phyloP scores from a whole-genome alignment of 2,888 invertebrate genomes.

The Clanis bilineata region DNA sequence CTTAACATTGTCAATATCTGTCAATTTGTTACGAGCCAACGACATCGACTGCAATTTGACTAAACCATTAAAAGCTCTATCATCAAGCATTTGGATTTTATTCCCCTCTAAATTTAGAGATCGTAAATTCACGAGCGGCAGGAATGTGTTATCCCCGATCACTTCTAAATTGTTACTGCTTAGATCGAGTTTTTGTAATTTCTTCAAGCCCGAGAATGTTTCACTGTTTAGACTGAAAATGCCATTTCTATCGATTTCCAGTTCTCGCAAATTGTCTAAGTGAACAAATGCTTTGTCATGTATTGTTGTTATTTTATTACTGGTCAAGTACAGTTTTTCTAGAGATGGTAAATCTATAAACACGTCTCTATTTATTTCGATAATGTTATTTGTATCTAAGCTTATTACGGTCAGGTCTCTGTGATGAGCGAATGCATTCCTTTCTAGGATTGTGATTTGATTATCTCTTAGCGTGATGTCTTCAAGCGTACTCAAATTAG shows the following conservation, averaged over 20 bases:
- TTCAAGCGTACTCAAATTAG: conserved; percentile 84
- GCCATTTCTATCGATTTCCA: conserved; percentile 89
- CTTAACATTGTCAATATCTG: conserved; percentile 53
- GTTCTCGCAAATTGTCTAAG: conserved; percentile 85
- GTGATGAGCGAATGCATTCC: conserved; percentile 86
- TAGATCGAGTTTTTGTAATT: conserved; percentile 86
- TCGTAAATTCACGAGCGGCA: conserved; percentile 54
- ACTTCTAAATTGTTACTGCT: conserved; percentile 87
- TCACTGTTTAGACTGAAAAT: conserved; percentile 88
- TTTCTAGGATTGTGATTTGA: conserved; percentile 84
- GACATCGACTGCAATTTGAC: conserved; percentile 52
- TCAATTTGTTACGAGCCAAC: conserved; percentile 59
- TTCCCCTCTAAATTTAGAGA: conserved; percentile 65
- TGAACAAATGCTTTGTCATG: conserved; percentile 93
- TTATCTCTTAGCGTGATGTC: conserved; percentile 86
- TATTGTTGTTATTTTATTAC: conserved; percentile 91
- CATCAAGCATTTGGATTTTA: conserved; percentile 73
- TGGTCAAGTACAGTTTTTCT: conserved; percentile 88
- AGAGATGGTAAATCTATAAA: conserved; percentile 87
- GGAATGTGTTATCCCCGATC: conserved; percentile 89
- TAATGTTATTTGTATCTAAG: conserved; percentile 87
- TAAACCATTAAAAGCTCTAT: conserved; percentile 67
- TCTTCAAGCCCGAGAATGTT: conserved; percentile 87
- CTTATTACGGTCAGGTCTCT: conserved; percentile 84
- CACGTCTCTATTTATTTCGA: conserved; percentile 87